These are phyloP conservation scores for Sapayoa aenigma DNA, from an alignment of 2,113 vertebrate genomes.

Conservation along the genomic window DNA sequence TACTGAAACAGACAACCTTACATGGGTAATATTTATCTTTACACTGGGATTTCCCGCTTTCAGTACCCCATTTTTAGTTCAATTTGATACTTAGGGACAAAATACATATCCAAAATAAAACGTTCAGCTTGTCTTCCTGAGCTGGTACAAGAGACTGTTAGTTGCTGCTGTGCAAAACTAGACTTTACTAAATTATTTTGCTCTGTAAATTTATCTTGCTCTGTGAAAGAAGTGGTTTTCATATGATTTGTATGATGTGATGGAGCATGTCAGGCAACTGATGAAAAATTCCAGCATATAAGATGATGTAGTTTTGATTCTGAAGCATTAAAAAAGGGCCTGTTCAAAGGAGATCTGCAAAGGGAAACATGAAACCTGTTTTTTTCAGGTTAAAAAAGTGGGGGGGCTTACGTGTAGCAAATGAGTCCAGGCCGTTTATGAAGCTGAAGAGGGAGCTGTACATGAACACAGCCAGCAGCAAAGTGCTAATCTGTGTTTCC, in stretches of 20 bases:
- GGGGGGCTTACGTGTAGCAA: background rate
- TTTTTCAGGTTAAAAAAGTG: background rate
- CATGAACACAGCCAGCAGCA: background rate
- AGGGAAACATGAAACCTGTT: background rate
- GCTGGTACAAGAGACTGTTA: background rate
- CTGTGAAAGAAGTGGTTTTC: background rate
- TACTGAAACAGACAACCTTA: background rate
- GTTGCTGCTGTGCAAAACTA: background rate
- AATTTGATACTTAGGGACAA: background rate
- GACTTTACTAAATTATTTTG: background rate
- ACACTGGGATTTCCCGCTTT: background rate
- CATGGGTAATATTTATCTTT: background rate
- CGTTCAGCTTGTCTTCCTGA: background rate
- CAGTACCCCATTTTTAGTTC: background rate
- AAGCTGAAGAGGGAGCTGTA: background rate
- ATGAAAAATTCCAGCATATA: background rate
- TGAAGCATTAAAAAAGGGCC: background rate
- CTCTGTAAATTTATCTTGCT: background rate
- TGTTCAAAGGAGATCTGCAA: background rate
- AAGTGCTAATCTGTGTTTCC: background rate
- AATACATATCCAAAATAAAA: background rate
- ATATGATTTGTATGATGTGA: too few species aligned
- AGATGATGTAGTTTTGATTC: background rate
- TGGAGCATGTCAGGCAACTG: background rate
- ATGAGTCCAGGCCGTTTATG: background rate